Base-by-base conservation (phyloP, 2,113 vertebrate species). In the Thinocorus orbignyianus region DNA sequence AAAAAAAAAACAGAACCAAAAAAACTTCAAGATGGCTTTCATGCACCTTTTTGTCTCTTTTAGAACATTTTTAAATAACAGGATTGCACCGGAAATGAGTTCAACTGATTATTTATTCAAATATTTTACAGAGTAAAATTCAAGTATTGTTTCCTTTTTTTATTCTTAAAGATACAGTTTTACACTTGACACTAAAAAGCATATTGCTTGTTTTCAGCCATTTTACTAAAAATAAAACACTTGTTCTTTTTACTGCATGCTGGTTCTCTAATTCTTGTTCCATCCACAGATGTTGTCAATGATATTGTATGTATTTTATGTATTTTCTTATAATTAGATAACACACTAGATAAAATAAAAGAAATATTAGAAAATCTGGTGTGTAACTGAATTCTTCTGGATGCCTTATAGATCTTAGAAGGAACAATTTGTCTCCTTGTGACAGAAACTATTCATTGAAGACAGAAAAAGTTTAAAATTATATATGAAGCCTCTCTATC, bases 61-160 rank as follows among this genome's bases (percentile, higher is more conserved):
- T 42, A 76, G 37, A 49, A 42, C 57, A 26, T 2, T 20, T 70
- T 13, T 64, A 35, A 82, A 25, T 13, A 65, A 70, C 3, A 2
- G 13, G 1, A 1, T 51, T 73, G 16, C 17, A 46, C 3, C 24
- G 1, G 1, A 35, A 64, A 69, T 31, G 30, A 60, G 13, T 66
- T 83, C 22, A 44, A 58, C 10, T 24, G 3, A 58, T 60, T 72
- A 41, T 46, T 87, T 60, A 86, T 18, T 22, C 2, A 24, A 62
- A 5, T 37, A 14, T 83, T 62, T 41, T 72, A 6, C 26, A 24
- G 35, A 46, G 5, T 58, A 41, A 41, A 41, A 10, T 91, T 55
- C 24, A 64, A 18, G 16, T 51, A 37, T 18, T 3, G 13, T 39
- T 72, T 9, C 9, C 13, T n/a, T 58, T 64, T 82, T 82, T 55